Conservation (phyloP, 1,140 invertebrate genomes). For the Drosophila dunni region DNA sequence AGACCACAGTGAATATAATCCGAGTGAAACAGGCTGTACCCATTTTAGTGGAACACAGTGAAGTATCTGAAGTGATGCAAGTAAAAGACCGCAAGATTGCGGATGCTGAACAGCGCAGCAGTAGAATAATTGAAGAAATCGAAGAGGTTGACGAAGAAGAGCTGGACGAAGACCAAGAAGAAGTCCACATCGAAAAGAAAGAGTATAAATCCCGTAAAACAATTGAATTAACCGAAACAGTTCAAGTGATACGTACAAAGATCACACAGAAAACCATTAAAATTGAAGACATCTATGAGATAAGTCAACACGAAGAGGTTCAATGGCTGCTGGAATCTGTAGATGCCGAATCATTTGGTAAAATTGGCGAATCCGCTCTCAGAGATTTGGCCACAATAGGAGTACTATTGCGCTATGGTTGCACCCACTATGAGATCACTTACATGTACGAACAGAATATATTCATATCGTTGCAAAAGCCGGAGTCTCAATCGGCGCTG, state of each 20-base stretch:
- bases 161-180: constrained; percentile 64
- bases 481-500: constrained; percentile 91
- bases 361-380: constrained; percentile 90
- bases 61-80: constrained; percentile 83
- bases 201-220: constrained; percentile 56
- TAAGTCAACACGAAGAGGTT: constrained; percentile 87
- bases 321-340: constrained; percentile 90
- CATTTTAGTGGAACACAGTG: constrained; percentile 85
- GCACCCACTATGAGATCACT: constrained; percentile 91
- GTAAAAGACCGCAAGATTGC: constrained; percentile 77
- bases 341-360: constrained; percentile 91
- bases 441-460: constrained; percentile 91
- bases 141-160: constrained; percentile 72
- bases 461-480: constrained; percentile 91
- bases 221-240: constrained; percentile 73
- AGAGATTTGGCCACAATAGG: constrained; percentile 93
- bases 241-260: constrained; percentile 74
- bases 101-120: constrained; percentile 61
- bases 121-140: constrained; percentile 78
- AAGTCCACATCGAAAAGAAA: constrained; percentile 51
- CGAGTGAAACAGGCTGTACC: constrained; percentile 76
- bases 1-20: constrained; percentile 73
- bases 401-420: constrained; percentile 90
- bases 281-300: constrained; percentile 71
- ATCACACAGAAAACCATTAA: constrained; percentile 75